These are phyloP conservation scores for Drosophila nigritarsus DNA, from an alignment of 2,888 invertebrate genomes.

Conservation along the genomic window DNA sequence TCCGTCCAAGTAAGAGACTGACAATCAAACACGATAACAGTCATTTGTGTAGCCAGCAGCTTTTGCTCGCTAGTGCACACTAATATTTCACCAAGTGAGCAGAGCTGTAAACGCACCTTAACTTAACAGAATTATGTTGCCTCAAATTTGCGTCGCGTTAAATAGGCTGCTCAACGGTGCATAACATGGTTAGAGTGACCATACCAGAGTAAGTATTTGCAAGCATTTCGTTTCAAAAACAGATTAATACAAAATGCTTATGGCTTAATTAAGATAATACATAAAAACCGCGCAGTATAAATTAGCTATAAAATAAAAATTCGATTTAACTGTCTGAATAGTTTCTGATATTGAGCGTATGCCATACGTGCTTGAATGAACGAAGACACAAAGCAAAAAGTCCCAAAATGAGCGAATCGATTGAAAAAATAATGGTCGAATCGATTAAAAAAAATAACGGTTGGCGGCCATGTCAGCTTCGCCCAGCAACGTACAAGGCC, in stretches of 20 bases:
- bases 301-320: background rate
- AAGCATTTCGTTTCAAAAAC: background rate
- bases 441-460: background rate
- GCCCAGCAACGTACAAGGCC: constrained; percentile 28
- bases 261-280: background rate
- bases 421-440: background rate
- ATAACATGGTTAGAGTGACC: constrained; percentile 25
- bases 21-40: background rate
- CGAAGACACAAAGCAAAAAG: background rate
- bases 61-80: background rate
- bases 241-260: background rate
- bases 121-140: constrained; percentile 3
- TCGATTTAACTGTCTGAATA: background rate
- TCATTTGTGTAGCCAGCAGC: background rate
- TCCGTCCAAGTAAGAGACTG: background rate
- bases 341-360: background rate
- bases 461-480: background rate
- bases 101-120: background rate
- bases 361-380: background rate
- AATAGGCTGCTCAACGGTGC: background rate
- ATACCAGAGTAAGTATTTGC: background rate
- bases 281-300: background rate
- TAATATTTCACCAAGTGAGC: background rate
- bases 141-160: constrained; percentile 5
- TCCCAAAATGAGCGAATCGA: background rate